These are phyloP conservation scores for Allolobophora icterica DNA, from an alignment of 2,888 invertebrate genomes.

Conservation along the genomic window DNA sequence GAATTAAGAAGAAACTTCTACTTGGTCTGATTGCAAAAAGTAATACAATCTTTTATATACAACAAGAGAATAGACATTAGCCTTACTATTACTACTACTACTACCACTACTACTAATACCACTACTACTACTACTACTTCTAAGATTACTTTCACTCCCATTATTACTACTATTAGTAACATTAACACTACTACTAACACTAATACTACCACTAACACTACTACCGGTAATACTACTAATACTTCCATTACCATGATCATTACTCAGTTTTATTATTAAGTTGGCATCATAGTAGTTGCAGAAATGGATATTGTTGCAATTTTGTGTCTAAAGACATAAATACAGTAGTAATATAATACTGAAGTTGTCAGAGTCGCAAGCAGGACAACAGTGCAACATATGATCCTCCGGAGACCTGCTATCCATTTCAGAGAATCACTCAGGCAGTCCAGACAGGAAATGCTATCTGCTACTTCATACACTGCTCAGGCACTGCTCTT, in stretches of 20 bases:
- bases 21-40: neutral
- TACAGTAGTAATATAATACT: neutral
- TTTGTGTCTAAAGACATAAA: neutral
- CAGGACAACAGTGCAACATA: neutral
- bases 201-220: neutral
- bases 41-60: neutral
- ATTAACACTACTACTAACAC: slow-evolving; percentile 25
- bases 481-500: neutral
- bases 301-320: neutral
- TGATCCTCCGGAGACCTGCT: neutral
- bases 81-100: too few relatives aligned
- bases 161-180: slow-evolving; percentile 21
- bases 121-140: neutral
- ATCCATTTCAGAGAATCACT: neutral
- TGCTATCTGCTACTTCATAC: neutral
- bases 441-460: neutral
- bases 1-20: neutral
- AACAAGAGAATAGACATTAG: neutral
- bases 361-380: neutral
- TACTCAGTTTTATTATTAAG: neutral
- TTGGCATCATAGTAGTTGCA: neutral
- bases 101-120: neutral
- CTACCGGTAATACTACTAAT: neutral
- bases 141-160: too few relatives aligned
- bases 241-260: neutral